Evolutionary conservation across 2,113 vertebrate species (phyloP), one percentile per base, ranked within the genome.

Genomic region (Numenius arquata): DNA sequence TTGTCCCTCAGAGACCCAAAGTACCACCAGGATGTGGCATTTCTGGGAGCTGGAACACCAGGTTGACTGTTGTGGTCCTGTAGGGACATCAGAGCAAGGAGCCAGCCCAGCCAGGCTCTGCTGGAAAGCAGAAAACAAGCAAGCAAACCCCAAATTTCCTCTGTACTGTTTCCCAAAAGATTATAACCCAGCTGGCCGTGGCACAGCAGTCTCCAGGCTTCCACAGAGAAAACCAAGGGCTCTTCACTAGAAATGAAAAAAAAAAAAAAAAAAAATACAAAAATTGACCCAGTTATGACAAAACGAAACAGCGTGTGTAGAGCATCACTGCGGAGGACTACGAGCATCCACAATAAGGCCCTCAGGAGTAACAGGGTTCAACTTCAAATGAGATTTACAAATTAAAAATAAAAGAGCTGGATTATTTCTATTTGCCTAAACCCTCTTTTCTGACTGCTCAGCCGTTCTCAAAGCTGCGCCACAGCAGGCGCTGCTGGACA

Each of bases 221-320:
- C 86, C 70, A 85, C 70, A 18, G 93, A 89, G 91, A 95, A 95
- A 95, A 95, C 56, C 58, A 56, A 85, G 40, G 81, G 66, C 62
- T 94, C 59, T 45, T 34, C 53, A 75, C 91, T 79, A 81, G 74
- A 82, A 89, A 92, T 10, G 20, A 30, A 62, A 55, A 34, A 41
- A 55, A 43, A 59, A 47, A 41, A 29, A 61, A 50, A 30, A 14
- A 63, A 12, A 34, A 85, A 26, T 34, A 30, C 11, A 63, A 12
- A 34, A 85, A 26, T 34, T 76, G 95, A 94, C 96, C 96, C 93
- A 94, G 91, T 97, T 96, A 82, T 41, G 89, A 96, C 94, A 95
- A 85, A 95, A 79, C 2, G 3, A 79, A 85, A 38, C 89, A 85
- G 84, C 70, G 1, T 4, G 10, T 56, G 23, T 21, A 61, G 63